These are phyloP conservation scores for Fundulus diaphanus DNA, from an alignment of 2,797 vertebrate genomes.

Conservation along the genomic window DNA sequence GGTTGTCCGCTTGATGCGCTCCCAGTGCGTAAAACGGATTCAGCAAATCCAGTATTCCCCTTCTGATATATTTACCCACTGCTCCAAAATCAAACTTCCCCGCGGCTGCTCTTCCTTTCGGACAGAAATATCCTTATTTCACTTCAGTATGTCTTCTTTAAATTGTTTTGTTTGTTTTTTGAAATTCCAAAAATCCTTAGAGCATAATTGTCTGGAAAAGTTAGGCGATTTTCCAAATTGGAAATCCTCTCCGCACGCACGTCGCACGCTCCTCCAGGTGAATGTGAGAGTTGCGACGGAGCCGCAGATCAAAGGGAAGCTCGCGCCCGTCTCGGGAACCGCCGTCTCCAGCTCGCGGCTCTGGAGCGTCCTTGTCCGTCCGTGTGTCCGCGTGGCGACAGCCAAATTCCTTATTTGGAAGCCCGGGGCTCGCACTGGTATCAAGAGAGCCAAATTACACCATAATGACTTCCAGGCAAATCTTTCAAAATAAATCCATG, in stretches of 20 bases:
- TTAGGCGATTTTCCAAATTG: conserved; percentile 36
- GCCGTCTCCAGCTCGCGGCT: conserved; percentile 66
- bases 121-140: background rate
- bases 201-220: conserved; percentile 31
- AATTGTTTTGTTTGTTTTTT: background rate
- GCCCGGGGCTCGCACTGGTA: conserved; percentile 69
- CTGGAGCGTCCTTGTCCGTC: conserved; percentile 66
- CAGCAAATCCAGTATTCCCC: conserved; percentile 46
- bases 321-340: conserved; percentile 59
- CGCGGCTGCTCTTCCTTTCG: background rate
- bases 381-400: conserved; percentile 73
- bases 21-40: conserved; percentile 44
- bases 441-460: conserved; percentile 48
- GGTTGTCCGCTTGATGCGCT: conserved; percentile 32
- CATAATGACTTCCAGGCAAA: conserved; percentile 56
- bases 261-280: conserved; percentile 41
- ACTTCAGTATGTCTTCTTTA: background rate
- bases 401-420: conserved; percentile 88
- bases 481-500: conserved; percentile 66
- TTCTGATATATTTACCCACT: conserved; percentile 28
- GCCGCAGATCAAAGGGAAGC: conserved; percentile 44
- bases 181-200: conserved; percentile 43
- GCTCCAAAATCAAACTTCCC: conserved; percentile 41
- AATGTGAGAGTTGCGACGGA: conserved; percentile 40
- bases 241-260: background rate